Evolutionary conservation across 2,797 vertebrate genomes (phyloP).

Genomic region (Aeoliscus strigatus): DNA sequence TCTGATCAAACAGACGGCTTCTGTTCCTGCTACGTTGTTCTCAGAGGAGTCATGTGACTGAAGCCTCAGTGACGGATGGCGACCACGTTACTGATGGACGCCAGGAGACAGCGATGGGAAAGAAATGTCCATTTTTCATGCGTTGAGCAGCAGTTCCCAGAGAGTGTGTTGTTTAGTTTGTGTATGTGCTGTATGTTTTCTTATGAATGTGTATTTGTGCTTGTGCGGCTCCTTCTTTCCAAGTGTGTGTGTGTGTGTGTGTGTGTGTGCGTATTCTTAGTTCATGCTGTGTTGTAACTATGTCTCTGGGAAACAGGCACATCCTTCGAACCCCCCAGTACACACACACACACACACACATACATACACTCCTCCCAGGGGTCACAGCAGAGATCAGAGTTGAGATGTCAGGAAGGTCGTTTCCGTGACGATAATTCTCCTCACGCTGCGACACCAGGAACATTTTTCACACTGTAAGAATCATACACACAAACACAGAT

Average conservation of each 20-base stretch:
- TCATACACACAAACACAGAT: slow-evolving; percentile 30
- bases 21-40: no score
- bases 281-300: slow-evolving; percentile 48
- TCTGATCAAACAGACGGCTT: no score
- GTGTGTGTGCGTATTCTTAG: slow-evolving; percentile 27
- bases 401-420: slow-evolving; percentile 57
- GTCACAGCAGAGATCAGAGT: slow-evolving; percentile 48
- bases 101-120: slow-evolving; percentile 25
- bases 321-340: no score
- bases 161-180: slow-evolving; percentile 14
- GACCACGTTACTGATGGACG: no score
- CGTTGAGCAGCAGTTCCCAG: slow-evolving; percentile 29
- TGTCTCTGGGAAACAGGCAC: slow-evolving; percentile 52
- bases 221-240: slow-evolving; percentile 6
- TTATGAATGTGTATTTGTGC: slow-evolving; percentile 10
- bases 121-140: slow-evolving; percentile 23
- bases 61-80: no score
- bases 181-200: slow-evolving; percentile 14
- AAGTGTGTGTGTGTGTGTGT: slow-evolving; percentile 28
- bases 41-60: no score
- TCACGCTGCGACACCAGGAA: slow-evolving; percentile 30
- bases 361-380: slow-evolving; percentile 25
- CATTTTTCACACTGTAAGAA: slow-evolving; percentile 50
- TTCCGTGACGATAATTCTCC: slow-evolving; percentile 59
- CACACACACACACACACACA: no score